Base-by-base conservation (phyloP, 2,797 vertebrate genomes). In the Emydoidea blandingii region DNA sequence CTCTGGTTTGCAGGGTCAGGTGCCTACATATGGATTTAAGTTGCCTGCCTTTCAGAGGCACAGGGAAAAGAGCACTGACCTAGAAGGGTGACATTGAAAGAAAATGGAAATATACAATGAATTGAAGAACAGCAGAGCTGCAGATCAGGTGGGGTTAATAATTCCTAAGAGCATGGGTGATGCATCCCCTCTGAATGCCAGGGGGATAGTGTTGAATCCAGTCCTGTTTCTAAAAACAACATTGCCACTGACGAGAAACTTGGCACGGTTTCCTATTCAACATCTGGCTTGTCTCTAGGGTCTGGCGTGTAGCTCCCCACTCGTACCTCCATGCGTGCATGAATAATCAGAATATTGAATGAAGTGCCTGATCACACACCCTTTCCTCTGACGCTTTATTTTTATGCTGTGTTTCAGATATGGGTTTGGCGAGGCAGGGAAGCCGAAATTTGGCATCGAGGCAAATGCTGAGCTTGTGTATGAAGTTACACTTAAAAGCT, bases 401-500 rank as follows among this genome's bases (percentile, higher is more conserved):
- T 91, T 86, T 91, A 82, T 94, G 95, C 91, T 97, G 81, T 93
- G 37, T 93, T 85, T 56, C 97, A 99, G 99, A 97, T 99, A 99
- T 6, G 99, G 98, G 92, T 99, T 99, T 97, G 99, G 99, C 85
- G 99, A 98, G 92, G 98, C 99, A 82, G 99, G 99, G 96, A 99
- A 99, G 97, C 97, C 98, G 0, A 98, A 99, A 91, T 99, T 98
- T 62, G 98, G 98, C 97, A 98, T 99, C 95, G 98, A 98, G 97
- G 99, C 99, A 68, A 99, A 99, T 92, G 98, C 98, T 10, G 99
- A 99, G 89, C 97, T 99, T 85, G 87, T 98, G 15, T 99, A 99
- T 83, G 99, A 99, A 98, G 99, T 99, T 59, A 99, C 98, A 8
- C 98, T 99, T 82, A 99, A 99, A 97, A 98, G 99, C 97, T 99